phyloP scores from a whole-genome alignment of 2,888 invertebrate genomes.

The Smittia aterrima region DNA sequence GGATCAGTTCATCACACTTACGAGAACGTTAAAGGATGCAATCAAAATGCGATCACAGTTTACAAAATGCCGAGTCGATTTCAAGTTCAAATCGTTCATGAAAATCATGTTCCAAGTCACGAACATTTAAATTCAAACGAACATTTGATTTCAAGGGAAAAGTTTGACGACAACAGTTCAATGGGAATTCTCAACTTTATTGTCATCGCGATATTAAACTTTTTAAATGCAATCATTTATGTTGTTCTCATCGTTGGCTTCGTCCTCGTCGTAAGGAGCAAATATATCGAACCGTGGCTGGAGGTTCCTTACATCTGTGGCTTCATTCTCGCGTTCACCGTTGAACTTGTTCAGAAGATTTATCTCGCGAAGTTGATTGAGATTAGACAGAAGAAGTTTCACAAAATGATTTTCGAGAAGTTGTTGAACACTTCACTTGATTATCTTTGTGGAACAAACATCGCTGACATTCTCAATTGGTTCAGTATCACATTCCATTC shows the following conservation, averaged over 20 bases:
- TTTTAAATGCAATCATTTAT: conserved; percentile 20
- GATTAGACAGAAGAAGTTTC: conserved; percentile 21
- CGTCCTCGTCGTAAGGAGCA: conserved; percentile 34
- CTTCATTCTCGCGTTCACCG: conserved; percentile 12
- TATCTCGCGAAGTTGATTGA: conserved; percentile 34
- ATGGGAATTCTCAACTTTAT: conserved; percentile 19
- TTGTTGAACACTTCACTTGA: conserved; percentile 26
- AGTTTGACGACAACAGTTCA: neutral
- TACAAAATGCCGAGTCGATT: conserved; percentile 32
- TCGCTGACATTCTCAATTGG: conserved; percentile 27
- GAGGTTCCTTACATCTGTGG: conserved; percentile 15
- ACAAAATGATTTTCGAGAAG: conserved; percentile 36
- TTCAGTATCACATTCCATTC: conserved; percentile 17
- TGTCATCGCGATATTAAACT: conserved; percentile 37
- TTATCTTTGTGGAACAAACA: conserved; percentile 27
- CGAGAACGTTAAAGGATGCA: conserved; percentile 36
- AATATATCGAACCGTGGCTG: conserved; percentile 40
- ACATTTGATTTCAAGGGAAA: conserved; percentile 32
- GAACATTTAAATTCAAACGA: conserved; percentile 31
- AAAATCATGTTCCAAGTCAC: neutral
- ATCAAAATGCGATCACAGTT: conserved; percentile 19
- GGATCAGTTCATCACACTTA: conserved; percentile 6
- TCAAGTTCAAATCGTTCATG: conserved; percentile 32
- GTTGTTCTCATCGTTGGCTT: conserved; percentile 42
- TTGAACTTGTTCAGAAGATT: conserved; percentile 34